Evolutionary conservation across 1,140 invertebrate species (phyloP).

Genomic region (Coboldia fuscipes): DNA sequence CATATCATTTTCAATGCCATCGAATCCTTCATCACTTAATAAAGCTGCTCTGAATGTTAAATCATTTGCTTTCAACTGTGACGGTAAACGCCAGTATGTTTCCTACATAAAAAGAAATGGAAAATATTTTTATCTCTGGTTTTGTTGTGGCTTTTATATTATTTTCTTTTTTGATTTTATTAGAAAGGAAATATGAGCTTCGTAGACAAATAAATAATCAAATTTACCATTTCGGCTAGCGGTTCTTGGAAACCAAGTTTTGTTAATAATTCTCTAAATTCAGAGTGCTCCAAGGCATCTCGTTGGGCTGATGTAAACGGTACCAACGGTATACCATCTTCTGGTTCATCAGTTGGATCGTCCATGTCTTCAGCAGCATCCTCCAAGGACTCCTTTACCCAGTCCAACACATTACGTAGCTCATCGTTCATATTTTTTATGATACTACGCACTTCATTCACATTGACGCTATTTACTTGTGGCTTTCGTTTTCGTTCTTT

Average conservation of each 20-base stretch:
- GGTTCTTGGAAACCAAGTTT: constrained; percentile 33
- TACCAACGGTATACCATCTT: constrained; percentile 32
- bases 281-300: constrained; percentile 30
- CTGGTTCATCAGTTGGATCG: constrained; percentile 22
- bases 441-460: constrained; percentile 11
- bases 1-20: too few relatives aligned
- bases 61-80: constrained; percentile 20
- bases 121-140: too few relatives aligned
- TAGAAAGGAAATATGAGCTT: too few relatives aligned
- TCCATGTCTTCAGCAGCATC: constrained; percentile 35
- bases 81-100: constrained; percentile 35
- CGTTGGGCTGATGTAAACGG: constrained; percentile 28
- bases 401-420: constrained; percentile 28
- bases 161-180: too few relatives aligned
- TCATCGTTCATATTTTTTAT: constrained; percentile 16
- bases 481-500: constrained; percentile 6
- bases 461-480: constrained; percentile 11
- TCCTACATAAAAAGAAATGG: constrained; percentile 18
- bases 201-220: too few relatives aligned
- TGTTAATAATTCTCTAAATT: constrained; percentile 30
- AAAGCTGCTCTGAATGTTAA: constrained; percentile 20
- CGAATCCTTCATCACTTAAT: constrained; percentile 8
- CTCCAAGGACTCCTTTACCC: constrained; percentile 34
- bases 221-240: constrained; percentile 19
- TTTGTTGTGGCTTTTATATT: too few relatives aligned